A percentile compares a stretch with the other conserved stretches of the same genome.
phyloP scores from a whole-genome alignment of 92 coral and sea anemone species.

The Isaurus tuberculatus region DNA sequence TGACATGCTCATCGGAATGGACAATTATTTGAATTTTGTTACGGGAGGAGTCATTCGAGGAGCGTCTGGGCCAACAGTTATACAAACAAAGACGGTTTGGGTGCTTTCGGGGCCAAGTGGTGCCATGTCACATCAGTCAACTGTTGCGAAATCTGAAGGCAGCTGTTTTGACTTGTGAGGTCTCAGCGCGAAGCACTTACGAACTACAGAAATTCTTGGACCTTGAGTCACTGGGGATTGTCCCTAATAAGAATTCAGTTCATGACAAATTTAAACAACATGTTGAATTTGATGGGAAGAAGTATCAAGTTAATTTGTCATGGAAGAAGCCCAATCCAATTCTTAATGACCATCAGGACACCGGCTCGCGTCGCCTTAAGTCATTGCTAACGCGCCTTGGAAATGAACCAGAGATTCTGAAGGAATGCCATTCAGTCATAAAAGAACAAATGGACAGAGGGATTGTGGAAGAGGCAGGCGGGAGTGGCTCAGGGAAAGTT shows the following conservation, averaged over 20 bases:
- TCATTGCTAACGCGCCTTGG: background rate
- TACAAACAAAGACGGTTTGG: too few species aligned
- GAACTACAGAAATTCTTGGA: conserved; percentile 53
- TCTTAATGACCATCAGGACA: too few species aligned
- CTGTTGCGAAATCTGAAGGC: too few species aligned
- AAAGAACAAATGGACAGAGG: background rate
- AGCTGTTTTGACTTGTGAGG: conserved; percentile 46
- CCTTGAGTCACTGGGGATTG: conserved; percentile 52
- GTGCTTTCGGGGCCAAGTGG: too few species aligned
- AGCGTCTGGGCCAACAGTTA: too few species aligned
- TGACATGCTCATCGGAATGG: background rate
- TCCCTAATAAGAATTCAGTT: conserved; percentile 31
- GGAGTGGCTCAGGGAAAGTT: background rate
- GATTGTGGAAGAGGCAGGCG: background rate
- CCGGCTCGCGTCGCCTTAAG: too few species aligned
- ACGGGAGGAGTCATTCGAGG: too few species aligned
- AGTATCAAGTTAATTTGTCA: conserved; percentile 55
- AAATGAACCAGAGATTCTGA: background rate
- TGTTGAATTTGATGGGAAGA: conserved; percentile 21
- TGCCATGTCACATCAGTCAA: too few species aligned
- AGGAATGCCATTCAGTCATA: too few species aligned
- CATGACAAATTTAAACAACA: conserved; percentile 27
- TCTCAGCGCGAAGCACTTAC: background rate
- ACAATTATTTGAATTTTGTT: too few species aligned
- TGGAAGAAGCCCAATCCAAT: conserved; percentile 27